Base-by-base conservation (phyloP, 2,113 vertebrate species). In the Cercocebus atys region DNA sequence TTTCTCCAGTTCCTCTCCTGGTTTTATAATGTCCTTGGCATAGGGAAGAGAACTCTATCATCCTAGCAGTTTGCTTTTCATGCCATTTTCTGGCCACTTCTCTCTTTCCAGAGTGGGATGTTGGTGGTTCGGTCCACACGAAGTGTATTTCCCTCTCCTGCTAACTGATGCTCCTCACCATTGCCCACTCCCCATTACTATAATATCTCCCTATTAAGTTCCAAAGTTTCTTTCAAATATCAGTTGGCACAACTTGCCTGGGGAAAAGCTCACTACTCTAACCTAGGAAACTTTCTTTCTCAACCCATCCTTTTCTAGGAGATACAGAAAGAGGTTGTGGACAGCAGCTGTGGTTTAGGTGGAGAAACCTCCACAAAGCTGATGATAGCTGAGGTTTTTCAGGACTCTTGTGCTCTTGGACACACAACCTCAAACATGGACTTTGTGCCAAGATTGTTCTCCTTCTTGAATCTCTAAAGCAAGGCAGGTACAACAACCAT, bases 321-420 rank as follows among this genome's bases (percentile, higher is more conserved):
- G 17, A 1, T 45, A 25, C 7, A 32, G 57, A 81, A 32, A 14
- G 11, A 50, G 40, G 12, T 18, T 91, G n/a, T 55, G 30, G 78
- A 30, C 14, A 79, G 45, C 20, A 45, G 50, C 50, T 95, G 30
- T 47, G 52, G 32, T 50, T 85, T n/a, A 81, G 13, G 25, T 83
- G 78, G 17, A 78, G 50, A 90, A 72, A 59, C 64, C 27, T 86
- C 17, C 2, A 32, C 2, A 9, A 76, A 27, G 10, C 64, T 82
- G 88, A 86, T 88, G 68, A 86, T 32, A 93, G 4, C 73, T 70
- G 82, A 93, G 47, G 40, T 25, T 95, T 94, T 32, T 81, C 30
- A 89, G 82, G 43, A 64, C 61, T 57, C 86, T 25, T 50, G 59
- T 84, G 73, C 25, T 93, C 50, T 82, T 80, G 43, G 59, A 87